A percentile compares a stretch with the other conserved stretches of the same genome.
Conservation (phyloP, 2,888 invertebrate species). For the Cremastinae sp. region DNA sequence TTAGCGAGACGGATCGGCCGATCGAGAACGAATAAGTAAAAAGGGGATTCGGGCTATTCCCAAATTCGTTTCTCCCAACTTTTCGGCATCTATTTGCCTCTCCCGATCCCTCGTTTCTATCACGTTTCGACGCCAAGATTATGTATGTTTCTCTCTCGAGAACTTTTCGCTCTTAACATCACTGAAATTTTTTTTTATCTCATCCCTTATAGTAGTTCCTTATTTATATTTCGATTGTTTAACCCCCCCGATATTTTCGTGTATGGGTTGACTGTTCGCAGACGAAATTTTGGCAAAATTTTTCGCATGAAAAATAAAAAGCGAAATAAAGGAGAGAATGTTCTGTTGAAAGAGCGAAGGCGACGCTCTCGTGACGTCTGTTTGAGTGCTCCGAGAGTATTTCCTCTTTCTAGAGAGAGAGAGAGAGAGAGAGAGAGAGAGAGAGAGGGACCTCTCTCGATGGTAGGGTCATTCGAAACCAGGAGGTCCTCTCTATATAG, state of each 20-base stretch:
- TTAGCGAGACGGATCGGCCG: conserved; percentile 28
- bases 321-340: too few species aligned
- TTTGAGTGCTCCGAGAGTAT: too few species aligned
- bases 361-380: too few species aligned
- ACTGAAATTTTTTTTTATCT: too few species aligned
- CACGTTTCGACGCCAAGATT: neutral
- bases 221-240: too few species aligned
- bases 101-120: conserved; percentile 24
- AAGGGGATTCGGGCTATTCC: conserved; percentile 38
- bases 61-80: conserved; percentile 39
- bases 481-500: conserved; percentile 21
- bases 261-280: neutral
- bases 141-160: conserved; percentile 7
- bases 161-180: conserved; percentile 9
- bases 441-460: too few species aligned
- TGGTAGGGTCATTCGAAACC: neutral
- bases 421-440: too few species aligned
- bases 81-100: conserved; percentile 35
- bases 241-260: too few species aligned
- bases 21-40: conserved; percentile 41
- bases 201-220: too few species aligned
- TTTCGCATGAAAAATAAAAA: neutral
- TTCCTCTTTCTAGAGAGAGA: too few species aligned
- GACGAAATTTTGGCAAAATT: neutral
- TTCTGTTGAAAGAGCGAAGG: too few species aligned